Conservation (phyloP, 1,140 invertebrate genomes). For the Heliconius hewitsoni region DNA sequence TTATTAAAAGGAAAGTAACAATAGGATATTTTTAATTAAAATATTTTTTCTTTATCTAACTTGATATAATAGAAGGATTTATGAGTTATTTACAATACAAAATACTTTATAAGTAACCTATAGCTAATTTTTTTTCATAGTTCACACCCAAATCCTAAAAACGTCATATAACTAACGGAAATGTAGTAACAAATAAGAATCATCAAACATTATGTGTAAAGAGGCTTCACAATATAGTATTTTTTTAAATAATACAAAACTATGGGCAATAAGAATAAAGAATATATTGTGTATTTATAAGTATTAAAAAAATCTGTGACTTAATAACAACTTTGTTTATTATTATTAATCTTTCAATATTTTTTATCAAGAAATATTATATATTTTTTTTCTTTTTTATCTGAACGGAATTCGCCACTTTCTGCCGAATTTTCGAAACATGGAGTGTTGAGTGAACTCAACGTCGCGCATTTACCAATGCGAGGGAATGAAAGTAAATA, state of each 20-base stretch:
- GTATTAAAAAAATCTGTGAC: no score
- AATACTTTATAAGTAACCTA: not conserved
- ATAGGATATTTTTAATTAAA: not conserved
- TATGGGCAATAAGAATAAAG: no score
- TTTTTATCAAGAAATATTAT: no score
- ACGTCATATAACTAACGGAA: not conserved
- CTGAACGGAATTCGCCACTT: no score
- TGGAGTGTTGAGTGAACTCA: no score
- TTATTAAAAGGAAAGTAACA: conserved; percentile 2
- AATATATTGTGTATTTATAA: no score
- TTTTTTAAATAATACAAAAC: not conserved
- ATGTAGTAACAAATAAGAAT: not conserved
- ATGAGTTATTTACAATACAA: not conserved
- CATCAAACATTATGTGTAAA: conserved; percentile 1
- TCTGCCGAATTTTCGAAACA: no score
- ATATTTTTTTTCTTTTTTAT: no score
- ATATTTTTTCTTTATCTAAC: not conserved
- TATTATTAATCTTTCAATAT: no score
- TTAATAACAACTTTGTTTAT: no score
- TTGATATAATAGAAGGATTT: not conserved
- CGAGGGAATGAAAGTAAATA: not conserved
- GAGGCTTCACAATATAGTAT: not conserved
- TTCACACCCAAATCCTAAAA: not conserved
- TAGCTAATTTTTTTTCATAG: not conserved
- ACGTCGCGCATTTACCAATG: no score